Conservation (phyloP, 2,888 invertebrate genomes). For the Agrochola litura region DNA sequence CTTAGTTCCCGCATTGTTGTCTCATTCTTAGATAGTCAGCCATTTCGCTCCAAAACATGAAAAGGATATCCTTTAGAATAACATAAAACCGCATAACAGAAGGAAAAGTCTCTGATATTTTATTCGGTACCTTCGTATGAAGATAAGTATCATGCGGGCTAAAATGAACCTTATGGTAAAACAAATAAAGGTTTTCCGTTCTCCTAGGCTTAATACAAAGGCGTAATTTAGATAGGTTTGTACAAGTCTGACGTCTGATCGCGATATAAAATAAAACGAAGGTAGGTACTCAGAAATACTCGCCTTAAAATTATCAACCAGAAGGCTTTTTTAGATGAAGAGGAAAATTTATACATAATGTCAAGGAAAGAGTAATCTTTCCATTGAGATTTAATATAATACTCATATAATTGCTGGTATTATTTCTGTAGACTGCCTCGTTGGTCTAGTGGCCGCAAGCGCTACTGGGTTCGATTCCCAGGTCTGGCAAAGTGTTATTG, state of each 20-base stretch:
- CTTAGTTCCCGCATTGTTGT: neutral
- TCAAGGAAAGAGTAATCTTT: neutral
- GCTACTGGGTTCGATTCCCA: no score
- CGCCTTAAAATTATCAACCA: constrained; percentile 38
- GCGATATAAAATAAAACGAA: constrained; percentile 47
- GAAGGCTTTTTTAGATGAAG: constrained; percentile 10
- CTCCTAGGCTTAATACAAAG: constrained; percentile 32
- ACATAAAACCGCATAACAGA: constrained; percentile 31
- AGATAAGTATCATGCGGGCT: constrained; percentile 10
- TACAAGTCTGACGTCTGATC: constrained; percentile 53
- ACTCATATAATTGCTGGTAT: neutral
- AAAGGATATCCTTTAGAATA: constrained; percentile 21
- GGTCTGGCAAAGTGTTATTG: no score
- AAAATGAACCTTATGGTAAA: neutral
- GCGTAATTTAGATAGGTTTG: constrained; percentile 51
- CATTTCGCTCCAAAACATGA: constrained; percentile 7
- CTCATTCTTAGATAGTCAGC: constrained; percentile 2
- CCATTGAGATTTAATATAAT: neutral
- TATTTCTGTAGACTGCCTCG: neutral
- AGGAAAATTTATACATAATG: constrained; percentile 24
- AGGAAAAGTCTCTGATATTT: constrained; percentile 22
- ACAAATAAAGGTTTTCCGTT: constrained; percentile 14
- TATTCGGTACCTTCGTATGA: constrained; percentile 9
- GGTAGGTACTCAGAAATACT: constrained; percentile 27
- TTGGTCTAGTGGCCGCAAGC: no score